Percentiles rank a stretch among this genome's conserved stretches.
phyloP scores from a whole-genome alignment of 2,797 vertebrate genomes.

The Pangasius krempfi region DNA sequence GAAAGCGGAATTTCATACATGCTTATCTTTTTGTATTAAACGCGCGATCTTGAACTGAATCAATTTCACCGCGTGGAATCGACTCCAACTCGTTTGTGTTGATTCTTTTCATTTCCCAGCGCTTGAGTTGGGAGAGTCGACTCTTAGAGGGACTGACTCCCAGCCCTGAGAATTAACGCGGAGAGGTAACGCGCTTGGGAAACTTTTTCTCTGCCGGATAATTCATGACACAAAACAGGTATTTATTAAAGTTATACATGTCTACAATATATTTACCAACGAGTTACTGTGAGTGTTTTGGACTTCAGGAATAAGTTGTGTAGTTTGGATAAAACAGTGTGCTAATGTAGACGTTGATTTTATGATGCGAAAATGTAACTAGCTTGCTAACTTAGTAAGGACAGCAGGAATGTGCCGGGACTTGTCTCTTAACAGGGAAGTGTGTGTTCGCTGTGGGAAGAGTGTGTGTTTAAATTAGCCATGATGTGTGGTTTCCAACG shows the following conservation, averaged over 20 bases:
- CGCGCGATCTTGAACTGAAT: not conserved
- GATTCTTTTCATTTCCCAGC: not conserved
- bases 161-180: constrained; percentile 58
- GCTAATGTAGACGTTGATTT: not conserved
- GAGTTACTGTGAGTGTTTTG: not conserved
- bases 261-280: not conserved
- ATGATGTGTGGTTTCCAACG: not conserved
- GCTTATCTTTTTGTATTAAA: not conserved
- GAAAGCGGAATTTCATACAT: not conserved
- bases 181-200: constrained; percentile 65
- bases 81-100: not conserved
- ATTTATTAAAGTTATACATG: not conserved
- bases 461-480: not conserved
- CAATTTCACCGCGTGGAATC: not conserved
- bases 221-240: constrained; percentile 76
- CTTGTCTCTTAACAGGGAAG: constrained; percentile 56
- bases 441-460: constrained; percentile 57
- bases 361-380: constrained; percentile 4
- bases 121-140: not conserved
- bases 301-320: not conserved
- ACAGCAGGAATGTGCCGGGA: constrained; percentile 49
- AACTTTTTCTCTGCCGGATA: constrained; percentile 64
- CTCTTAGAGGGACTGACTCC: not conserved
- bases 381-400: constrained; percentile 9
- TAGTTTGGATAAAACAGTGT: not conserved